phyloP scores from a whole-genome alignment of 1,140 invertebrate genomes.

The Drosophila bipectinata region DNA sequence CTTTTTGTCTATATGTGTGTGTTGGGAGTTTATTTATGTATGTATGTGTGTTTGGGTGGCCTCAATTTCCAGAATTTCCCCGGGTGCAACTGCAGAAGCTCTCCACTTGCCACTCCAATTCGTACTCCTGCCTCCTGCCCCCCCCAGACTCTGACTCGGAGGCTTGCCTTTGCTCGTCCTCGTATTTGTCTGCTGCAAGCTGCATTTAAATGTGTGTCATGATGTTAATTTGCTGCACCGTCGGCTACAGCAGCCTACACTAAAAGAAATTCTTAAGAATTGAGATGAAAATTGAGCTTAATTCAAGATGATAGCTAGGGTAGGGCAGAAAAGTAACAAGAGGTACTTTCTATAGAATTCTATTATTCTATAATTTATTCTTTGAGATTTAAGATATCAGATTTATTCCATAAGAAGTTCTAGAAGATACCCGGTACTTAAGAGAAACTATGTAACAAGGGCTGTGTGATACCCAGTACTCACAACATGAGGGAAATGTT shows the following conservation, averaged over 20 bases:
- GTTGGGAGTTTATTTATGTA: neutral
- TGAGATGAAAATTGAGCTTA: neutral
- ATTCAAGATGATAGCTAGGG: no score
- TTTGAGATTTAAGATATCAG: no score
- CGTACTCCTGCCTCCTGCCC: neutral
- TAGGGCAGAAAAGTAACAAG: no score
- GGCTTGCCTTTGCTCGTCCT: neutral
- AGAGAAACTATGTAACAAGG: no score
- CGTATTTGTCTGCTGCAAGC: constrained; percentile 39
- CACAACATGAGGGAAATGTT: no score
- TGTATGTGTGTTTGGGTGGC: constrained; percentile 20
- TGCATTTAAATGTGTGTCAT: constrained; percentile 77
- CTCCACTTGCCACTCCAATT: constrained; percentile 15
- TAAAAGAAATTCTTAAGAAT: neutral
- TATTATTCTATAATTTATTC: no score
- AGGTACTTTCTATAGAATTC: no score
- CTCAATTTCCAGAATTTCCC: constrained; percentile 52
- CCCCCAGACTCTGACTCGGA: neutral
- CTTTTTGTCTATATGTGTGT: constrained; percentile 3
- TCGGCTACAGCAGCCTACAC: constrained; percentile 6
- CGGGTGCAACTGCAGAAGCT: constrained; percentile 26
- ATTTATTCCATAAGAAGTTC: no score
- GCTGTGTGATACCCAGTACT: no score
- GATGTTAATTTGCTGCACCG: constrained; percentile 72
- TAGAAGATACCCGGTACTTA: no score